Evolutionary conservation across 2,113 vertebrate species (phyloP).

Genomic region (Notarius quadriscutis): DNA sequence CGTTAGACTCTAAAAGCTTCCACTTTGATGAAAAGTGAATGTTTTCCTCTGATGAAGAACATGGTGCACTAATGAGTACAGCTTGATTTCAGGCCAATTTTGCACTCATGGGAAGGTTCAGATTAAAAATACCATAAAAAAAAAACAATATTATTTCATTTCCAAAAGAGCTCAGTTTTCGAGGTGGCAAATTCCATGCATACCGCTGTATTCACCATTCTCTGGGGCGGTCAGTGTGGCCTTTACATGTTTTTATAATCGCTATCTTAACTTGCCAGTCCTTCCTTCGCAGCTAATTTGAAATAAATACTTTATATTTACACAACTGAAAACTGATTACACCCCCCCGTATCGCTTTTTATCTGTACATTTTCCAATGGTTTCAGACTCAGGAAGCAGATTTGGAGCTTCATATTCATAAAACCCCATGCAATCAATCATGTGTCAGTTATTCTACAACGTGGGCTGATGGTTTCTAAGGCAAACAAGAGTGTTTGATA

Average conservation of each 20-base stretch:
- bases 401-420: neutral
- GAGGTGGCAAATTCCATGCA: constrained; percentile 40
- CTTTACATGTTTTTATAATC: constrained; percentile 57
- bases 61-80: constrained; percentile 31
- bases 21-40: constrained; percentile 42
- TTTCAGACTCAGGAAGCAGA: neutral
- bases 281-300: constrained; percentile 63
- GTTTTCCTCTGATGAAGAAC: constrained; percentile 41
- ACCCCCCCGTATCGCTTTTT: no score
- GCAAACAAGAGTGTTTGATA: neutral
- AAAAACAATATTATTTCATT: constrained; percentile 34
- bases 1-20: constrained; percentile 49
- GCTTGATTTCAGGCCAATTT: constrained; percentile 45
- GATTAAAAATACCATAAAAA: constrained; percentile 47
- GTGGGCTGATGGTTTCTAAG: neutral
- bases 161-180: constrained; percentile 33
- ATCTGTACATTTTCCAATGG: neutral
- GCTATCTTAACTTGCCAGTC: constrained; percentile 65
- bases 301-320: constrained; percentile 44
- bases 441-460: neutral
- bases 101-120: constrained; percentile 44
- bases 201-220: neutral
- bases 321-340: constrained; percentile 31
- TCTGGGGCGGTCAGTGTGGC: constrained; percentile 25
- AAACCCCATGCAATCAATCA: neutral